Evolutionary conservation across 2,797 vertebrate genomes (phyloP).

Genomic region (Tapirus indicus): DNA sequence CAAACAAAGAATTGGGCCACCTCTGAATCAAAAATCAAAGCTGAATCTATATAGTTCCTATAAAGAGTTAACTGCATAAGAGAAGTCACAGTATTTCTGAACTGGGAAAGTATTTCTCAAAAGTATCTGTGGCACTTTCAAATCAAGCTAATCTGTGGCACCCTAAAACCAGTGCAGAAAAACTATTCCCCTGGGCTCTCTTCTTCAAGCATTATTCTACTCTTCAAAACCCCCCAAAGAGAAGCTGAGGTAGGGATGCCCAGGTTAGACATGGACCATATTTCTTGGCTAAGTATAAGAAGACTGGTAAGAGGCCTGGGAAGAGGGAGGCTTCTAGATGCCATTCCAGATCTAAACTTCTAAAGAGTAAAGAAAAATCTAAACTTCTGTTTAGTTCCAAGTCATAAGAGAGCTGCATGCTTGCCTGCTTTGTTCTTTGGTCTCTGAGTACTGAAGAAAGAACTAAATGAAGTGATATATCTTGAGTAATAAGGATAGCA

Average conservation of each 20-base stretch:
- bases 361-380: conserved; percentile 30
- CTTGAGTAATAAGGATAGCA: conserved; percentile 1
- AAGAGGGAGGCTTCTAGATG: not conserved
- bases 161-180: not conserved
- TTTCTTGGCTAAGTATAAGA: not conserved
- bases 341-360: not conserved
- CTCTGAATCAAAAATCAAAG: conserved; percentile 49
- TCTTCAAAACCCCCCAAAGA: not conserved
- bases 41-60: conserved; percentile 31
- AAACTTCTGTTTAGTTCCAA: conserved; percentile 29
- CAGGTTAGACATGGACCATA: not conserved
- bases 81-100: conserved; percentile 16
- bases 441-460: not conserved
- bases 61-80: not conserved
- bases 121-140: not conserved
- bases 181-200: not conserved
- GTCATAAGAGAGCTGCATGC: not conserved
- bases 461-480: not conserved
- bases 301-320: not conserved
- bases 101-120: not conserved
- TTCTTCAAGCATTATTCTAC: not conserved
- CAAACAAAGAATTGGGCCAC: not conserved
- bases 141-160: not conserved
- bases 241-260: not conserved
- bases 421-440: conserved; percentile 14